Conservation (phyloP, 2,888 invertebrate species). For the Clusia tigrina region DNA sequence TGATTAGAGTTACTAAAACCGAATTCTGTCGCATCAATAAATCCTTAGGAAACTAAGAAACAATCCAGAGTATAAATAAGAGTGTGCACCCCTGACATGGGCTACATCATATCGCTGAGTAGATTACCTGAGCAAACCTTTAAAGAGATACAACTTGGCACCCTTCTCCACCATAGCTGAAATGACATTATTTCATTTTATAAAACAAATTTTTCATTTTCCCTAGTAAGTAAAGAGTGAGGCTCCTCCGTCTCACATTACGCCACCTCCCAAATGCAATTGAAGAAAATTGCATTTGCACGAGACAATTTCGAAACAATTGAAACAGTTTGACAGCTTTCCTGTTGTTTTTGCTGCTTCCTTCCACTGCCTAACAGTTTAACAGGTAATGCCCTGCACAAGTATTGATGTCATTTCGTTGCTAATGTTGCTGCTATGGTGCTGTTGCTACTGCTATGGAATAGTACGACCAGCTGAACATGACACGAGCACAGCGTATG, state of each 20-base stretch:
- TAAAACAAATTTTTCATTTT: conserved; percentile 49
- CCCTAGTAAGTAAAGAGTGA: conserved; percentile 51
- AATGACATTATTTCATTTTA: conserved; percentile 50
- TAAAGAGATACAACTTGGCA: too few relatives aligned
- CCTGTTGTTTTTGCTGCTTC: conserved; percentile 1
- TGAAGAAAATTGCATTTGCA: conserved; percentile 56
- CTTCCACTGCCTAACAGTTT: conserved; percentile 53
- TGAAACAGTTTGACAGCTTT: conserved; percentile 53
- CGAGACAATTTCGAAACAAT: conserved; percentile 57
- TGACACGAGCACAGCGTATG: not conserved
- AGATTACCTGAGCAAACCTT: too few relatives aligned
- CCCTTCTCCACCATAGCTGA: conserved; percentile 32
- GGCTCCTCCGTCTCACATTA: conserved; percentile 26
- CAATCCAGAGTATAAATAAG: too few relatives aligned
- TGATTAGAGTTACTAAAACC: too few relatives aligned
- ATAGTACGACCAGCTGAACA: not conserved
- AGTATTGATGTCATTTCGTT: not conserved
- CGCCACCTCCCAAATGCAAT: conserved; percentile 47
- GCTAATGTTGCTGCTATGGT: too few relatives aligned
- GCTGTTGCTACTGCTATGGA: not conserved
- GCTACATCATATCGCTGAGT: too few relatives aligned
- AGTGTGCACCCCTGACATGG: too few relatives aligned
- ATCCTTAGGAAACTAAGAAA: too few relatives aligned
- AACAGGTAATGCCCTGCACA: conserved; percentile 37
- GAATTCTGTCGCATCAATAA: too few relatives aligned